These are phyloP conservation scores for Saccostrea glomerata DNA, from an alignment of 1,140 invertebrate species.

Conservation along the genomic window DNA sequence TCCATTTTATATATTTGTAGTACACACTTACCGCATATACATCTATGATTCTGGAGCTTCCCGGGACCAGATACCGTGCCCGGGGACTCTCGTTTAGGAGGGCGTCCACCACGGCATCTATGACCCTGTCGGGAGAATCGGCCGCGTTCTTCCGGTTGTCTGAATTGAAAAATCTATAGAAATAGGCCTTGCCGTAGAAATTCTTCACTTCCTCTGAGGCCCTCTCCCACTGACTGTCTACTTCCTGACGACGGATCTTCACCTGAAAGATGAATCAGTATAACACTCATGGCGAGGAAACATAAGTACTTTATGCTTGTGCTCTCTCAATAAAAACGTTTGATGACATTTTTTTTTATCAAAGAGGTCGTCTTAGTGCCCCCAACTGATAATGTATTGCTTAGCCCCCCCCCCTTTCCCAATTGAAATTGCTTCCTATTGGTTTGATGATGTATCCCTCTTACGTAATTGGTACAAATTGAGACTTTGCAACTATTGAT, in stretches of 20 bases:
- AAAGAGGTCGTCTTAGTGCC: too few species aligned
- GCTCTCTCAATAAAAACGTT: too few species aligned
- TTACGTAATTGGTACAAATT: too few species aligned
- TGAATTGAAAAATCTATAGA: conserved; percentile 38
- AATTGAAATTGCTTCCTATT: too few species aligned
- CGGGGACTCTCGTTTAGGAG: conserved; percentile 37
- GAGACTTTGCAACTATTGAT: too few species aligned
- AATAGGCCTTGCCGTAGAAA: conserved; percentile 50
- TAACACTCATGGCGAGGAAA: too few species aligned
- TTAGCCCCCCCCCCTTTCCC: too few species aligned
- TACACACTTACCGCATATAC: not conserved
- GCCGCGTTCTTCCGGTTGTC: conserved; percentile 32
- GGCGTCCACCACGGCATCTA: conserved; percentile 55
- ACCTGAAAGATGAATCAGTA: not conserved
- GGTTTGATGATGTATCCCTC: too few species aligned
- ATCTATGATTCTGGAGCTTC: conserved; percentile 4
- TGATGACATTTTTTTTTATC: too few species aligned
- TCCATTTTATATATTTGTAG: not conserved
- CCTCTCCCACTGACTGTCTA: conserved; percentile 45
- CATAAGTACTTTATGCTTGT: too few species aligned
- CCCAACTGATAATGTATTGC: too few species aligned
- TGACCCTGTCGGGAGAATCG: conserved; percentile 48
- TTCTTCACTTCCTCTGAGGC: conserved; percentile 51
- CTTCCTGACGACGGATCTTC: not conserved
- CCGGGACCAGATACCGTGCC: conserved; percentile 39